Conservation (phyloP, 1,140 invertebrate genomes). For the Anadara kagoshimensis region DNA sequence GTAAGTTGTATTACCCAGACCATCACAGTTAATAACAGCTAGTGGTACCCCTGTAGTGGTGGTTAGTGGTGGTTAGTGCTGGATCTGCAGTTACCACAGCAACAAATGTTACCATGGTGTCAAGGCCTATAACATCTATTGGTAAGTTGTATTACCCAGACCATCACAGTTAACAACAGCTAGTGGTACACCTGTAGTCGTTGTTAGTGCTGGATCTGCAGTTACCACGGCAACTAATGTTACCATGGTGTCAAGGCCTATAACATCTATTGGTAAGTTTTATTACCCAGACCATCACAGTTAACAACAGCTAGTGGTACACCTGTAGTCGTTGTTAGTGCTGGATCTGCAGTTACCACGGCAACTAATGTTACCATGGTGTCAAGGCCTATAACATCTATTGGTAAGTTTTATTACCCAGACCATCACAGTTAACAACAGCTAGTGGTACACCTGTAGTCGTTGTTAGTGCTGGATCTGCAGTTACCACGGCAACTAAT, state of each 20-base stretch:
- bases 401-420: conserved; percentile 44
- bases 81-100: conserved; percentile 33
- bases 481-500: conserved; percentile 40
- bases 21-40: conserved; percentile 44
- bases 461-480: conserved; percentile 58
- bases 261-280: conserved; percentile 50
- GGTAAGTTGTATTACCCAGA: conserved; percentile 36
- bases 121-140: conserved; percentile 55
- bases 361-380: conserved; percentile 62
- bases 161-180: conserved; percentile 49
- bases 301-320: conserved; percentile 49
- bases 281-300: conserved; percentile 46
- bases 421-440: conserved; percentile 49
- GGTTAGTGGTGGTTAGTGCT: conserved; percentile 65
- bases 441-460: conserved; percentile 64
- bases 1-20: conserved; percentile 44
- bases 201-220: conserved; percentile 54
- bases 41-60: conserved; percentile 67
- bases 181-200: conserved; percentile 65
- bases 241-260: conserved; percentile 64
- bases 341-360: conserved; percentile 26
- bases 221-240: conserved; percentile 48
- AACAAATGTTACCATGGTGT: conserved; percentile 62
- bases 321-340: conserved; percentile 68
- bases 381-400: conserved; percentile 55